Conservation (phyloP, 1,140 invertebrate genomes). For the Gonioctena quinquepunctata region DNA sequence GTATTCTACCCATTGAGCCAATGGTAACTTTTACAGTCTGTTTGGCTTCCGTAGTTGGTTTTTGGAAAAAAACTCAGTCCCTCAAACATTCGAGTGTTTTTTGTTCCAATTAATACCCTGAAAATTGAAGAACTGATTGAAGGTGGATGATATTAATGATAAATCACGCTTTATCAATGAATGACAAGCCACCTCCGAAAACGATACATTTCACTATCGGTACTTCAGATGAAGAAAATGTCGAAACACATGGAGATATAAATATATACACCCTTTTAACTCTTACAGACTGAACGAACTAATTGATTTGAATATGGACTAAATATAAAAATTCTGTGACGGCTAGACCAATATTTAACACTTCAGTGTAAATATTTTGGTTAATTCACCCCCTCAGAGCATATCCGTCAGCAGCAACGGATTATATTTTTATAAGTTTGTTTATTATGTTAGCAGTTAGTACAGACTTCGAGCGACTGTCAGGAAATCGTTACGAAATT, state of each 20-base stretch:
- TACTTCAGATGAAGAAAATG: not conserved
- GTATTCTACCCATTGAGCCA: no score
- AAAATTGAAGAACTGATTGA: not conserved
- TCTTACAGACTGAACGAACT: not conserved
- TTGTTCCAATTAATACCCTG: no score
- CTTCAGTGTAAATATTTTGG: conserved; percentile 12
- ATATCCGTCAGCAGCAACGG: not conserved
- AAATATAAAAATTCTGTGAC: conserved; percentile 5
- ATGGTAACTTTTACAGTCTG: no score
- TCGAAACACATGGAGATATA: not conserved
- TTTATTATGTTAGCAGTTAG: conserved; percentile 9
- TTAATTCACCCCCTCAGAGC: conserved; percentile 6
- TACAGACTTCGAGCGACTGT: not conserved
- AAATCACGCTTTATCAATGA: not conserved
- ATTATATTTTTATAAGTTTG: conserved; percentile 7
- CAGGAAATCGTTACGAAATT: not conserved
- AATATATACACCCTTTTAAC: not conserved
- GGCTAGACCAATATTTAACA: conserved; percentile 14
- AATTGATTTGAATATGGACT: conserved; percentile 10
- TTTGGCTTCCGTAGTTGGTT: no score
- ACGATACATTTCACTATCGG: not conserved
- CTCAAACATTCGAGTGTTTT: no score
- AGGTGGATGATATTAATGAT: not conserved
- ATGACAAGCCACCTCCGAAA: not conserved
- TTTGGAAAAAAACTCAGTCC: no score